Percentiles rank a stretch among this genome's conserved stretches.
Evolutionary conservation across 2,888 invertebrate genomes (phyloP).

Genomic region (Leptopilina syphax): DNA sequence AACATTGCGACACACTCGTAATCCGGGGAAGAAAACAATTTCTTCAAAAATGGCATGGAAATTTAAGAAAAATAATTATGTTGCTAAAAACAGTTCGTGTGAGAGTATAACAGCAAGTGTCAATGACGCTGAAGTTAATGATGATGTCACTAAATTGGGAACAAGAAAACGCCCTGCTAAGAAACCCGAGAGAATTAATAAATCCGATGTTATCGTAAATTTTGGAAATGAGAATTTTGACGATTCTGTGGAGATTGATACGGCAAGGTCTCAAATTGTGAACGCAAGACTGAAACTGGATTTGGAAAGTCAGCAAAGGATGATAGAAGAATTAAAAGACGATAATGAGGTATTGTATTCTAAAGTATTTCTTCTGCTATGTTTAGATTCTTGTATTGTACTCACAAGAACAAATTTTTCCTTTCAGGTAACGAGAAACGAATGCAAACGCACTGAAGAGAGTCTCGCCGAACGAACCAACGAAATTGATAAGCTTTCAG

Average conservation of each 20-base stretch:
- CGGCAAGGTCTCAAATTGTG: constrained; percentile 58
- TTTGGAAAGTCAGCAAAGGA: constrained; percentile 62
- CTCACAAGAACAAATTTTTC: background rate
- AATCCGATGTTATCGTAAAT: constrained; percentile 1
- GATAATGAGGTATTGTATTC: constrained; percentile 61
- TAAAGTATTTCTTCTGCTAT: background rate
- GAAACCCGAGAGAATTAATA: constrained; percentile 4
- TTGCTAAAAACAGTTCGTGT: constrained; percentile 24
- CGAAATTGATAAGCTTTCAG: constrained; percentile 57
- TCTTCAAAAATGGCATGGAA: constrained; percentile 12
- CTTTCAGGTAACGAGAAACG: constrained; percentile 57
- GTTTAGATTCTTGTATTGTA: background rate
- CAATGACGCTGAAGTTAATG: background rate
- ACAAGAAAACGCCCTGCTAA: background rate
- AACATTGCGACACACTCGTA: background rate
- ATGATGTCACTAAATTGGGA: background rate
- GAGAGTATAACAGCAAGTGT: background rate
- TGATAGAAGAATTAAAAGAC: constrained; percentile 61
- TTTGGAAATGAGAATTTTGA: constrained; percentile 1
- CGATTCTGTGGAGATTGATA: constrained; percentile 58
- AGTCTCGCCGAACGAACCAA: constrained; percentile 57
- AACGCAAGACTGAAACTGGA: constrained; percentile 63
- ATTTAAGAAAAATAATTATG: constrained; percentile 49
- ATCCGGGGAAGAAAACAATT: background rate
- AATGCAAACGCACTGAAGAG: constrained; percentile 58